Evolutionary conservation across 2,113 vertebrate species (phyloP).

Genomic region (Vimba vimba): DNA sequence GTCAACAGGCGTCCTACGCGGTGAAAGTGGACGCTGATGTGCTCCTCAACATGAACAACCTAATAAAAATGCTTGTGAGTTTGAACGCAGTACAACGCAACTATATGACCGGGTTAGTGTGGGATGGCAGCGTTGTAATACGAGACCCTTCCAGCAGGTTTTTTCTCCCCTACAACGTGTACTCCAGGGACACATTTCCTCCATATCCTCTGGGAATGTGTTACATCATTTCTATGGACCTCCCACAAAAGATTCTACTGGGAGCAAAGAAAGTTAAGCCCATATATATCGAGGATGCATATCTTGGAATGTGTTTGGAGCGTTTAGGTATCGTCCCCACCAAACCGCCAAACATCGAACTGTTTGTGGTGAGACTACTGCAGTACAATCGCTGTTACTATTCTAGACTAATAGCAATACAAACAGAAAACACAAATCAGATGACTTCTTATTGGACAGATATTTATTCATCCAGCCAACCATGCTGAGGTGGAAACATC

Average conservation of each 20-base stretch:
- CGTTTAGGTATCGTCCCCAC: slow-evolving; percentile 63
- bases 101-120: slow-evolving; percentile 90
- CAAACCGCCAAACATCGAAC: not conserved
- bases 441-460: slow-evolving; percentile 50
- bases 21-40: slow-evolving; percentile 90
- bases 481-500: slow-evolving; percentile 1
- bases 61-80: slow-evolving; percentile 83
- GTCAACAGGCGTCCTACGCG: slow-evolving; percentile 71
- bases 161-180: slow-evolving; percentile 84
- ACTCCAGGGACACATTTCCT: slow-evolving; percentile 84
- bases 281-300: slow-evolving; percentile 87
- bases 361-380: slow-evolving; percentile 56
- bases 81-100: slow-evolving; percentile 75
- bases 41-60: slow-evolving; percentile 84
- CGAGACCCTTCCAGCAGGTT: slow-evolving; percentile 85
- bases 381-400: slow-evolving; percentile 64
- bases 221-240: slow-evolving; percentile 89
- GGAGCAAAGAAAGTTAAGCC: slow-evolving; percentile 83
- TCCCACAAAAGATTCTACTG: slow-evolving; percentile 85
- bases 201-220: slow-evolving; percentile 92
- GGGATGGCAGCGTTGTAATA: slow-evolving; percentile 85
- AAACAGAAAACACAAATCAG: slow-evolving; percentile 25
- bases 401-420: slow-evolving; percentile 60
- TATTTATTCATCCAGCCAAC: slow-evolving; percentile 26
- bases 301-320: slow-evolving; percentile 73